Percentiles rank a stretch among this genome's conserved stretches.
Evolutionary conservation across 2,888 invertebrate species (phyloP).

Genomic region (Limnephilus rhombicus): DNA sequence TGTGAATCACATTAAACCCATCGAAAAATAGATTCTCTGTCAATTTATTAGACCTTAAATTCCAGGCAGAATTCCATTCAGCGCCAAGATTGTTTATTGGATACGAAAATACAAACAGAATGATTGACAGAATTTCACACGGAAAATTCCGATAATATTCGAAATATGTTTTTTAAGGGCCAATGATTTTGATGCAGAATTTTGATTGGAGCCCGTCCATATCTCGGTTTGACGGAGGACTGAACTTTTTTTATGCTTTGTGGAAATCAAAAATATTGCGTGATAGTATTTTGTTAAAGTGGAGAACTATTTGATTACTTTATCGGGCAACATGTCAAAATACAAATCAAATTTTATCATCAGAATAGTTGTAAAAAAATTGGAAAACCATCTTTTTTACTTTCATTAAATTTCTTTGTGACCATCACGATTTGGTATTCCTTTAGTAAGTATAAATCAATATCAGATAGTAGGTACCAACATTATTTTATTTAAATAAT

Average conservation of each 20-base stretch:
- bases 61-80: not conserved
- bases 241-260: not conserved
- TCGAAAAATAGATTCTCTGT: not conserved
- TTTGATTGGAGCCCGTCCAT: not conserved
- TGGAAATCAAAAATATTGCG: not conserved
- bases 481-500: too few species aligned
- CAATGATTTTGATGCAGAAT: not conserved
- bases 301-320: too few species aligned
- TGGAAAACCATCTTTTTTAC: not conserved
- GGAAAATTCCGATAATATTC: not conserved
- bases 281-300: not conserved
- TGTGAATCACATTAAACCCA: not conserved
- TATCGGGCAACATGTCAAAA: too few species aligned
- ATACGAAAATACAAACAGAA: not conserved
- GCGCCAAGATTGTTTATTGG: not conserved
- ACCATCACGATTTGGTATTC: too few species aligned
- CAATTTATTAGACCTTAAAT: constrained; percentile 1
- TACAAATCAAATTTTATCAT: not conserved
- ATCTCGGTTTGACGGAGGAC: not conserved
- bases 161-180: not conserved
- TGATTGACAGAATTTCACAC: constrained; percentile 1
- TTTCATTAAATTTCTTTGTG: too few species aligned
- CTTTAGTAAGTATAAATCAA: too few species aligned
- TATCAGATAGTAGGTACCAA: too few species aligned
- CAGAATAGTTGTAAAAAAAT: not conserved